These are phyloP conservation scores for Podarcis lilfordi DNA, from an alignment of 2,797 vertebrate species.

Conservation along the genomic window DNA sequence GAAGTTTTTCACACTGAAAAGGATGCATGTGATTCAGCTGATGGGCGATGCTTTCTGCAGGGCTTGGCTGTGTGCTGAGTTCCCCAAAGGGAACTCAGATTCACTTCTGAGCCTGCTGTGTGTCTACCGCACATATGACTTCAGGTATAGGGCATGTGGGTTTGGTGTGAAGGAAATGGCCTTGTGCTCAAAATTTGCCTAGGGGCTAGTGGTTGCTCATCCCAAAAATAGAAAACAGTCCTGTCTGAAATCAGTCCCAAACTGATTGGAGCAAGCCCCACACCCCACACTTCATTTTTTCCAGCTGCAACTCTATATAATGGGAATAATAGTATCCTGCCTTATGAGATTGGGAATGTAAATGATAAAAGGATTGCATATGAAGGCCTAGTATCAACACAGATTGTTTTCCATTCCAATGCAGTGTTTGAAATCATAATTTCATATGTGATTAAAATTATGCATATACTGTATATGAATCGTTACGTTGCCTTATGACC, in stretches of 20 bases:
- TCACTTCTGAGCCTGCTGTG: too few relatives aligned
- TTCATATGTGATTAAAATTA: neutral
- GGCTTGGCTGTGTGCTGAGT: too few relatives aligned
- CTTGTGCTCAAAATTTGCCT: too few relatives aligned
- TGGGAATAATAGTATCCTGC: neutral
- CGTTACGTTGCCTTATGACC: neutral
- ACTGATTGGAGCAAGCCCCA: neutral
- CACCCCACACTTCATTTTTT: neutral
- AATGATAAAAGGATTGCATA: neutral
- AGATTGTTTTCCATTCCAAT: neutral
- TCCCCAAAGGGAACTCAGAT: too few relatives aligned
- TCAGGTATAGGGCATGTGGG: too few relatives aligned
- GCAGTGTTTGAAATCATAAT: neutral
- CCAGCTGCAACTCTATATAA: neutral
- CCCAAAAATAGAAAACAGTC: too few relatives aligned
- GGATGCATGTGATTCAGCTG: neutral
- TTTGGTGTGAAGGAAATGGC: too few relatives aligned
- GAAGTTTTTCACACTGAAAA: neutral
- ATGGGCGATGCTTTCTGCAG: too few relatives aligned
- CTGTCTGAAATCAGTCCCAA: neutral
- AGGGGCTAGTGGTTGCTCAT: too few relatives aligned
- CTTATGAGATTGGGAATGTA: neutral
- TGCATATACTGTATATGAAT: neutral
- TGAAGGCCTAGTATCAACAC: neutral
- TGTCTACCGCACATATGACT: too few relatives aligned